A percentile compares a stretch with the other conserved stretches of the same genome.
Conservation (phyloP, 2,888 invertebrate species). For the Brenthis hecate region DNA sequence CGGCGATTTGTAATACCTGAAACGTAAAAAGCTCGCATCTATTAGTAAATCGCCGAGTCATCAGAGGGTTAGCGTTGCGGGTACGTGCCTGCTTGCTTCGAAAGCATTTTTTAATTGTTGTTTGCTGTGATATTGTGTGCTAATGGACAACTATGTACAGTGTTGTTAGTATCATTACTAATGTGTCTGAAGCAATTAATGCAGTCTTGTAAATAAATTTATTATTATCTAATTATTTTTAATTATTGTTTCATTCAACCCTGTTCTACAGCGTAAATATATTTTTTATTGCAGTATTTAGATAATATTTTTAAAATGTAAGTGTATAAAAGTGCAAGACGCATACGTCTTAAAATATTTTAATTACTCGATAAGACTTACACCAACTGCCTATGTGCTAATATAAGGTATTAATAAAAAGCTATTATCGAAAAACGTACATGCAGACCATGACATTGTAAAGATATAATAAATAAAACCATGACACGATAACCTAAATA, state of each 20-base stretch:
- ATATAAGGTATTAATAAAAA: conserved; percentile 20
- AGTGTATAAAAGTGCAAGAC: no score
- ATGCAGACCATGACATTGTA: conserved; percentile 2
- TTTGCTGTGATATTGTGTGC: conserved; percentile 81
- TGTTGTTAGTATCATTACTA: conserved; percentile 66
- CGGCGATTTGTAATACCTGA: conserved; percentile 66
- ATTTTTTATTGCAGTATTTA: no score
- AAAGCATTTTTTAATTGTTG: conserved; percentile 79
- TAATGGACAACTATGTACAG: conserved; percentile 70
- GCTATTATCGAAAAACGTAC: neutral
- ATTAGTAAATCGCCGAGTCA: conserved; percentile 76
- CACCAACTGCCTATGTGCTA: conserved; percentile 20
- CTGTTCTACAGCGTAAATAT: neutral
- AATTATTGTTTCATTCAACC: conserved; percentile 32
- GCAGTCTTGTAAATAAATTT: conserved; percentile 70
- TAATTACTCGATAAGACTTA: neutral
- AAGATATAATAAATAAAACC: neutral
- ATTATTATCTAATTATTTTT: conserved; percentile 39
- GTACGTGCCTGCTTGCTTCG: conserved; percentile 58
- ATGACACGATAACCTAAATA: conserved; percentile 15
- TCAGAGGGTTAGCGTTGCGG: conserved; percentile 57
- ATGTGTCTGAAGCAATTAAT: conserved; percentile 52
- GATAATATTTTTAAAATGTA: no score
- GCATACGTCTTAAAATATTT: no score
- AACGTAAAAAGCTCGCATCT: conserved; percentile 71